Evolutionary conservation across 2,797 vertebrate genomes (phyloP), one percentile per base, ranked within the genome.

Genomic region (Urosaurus nigricauda): DNA sequence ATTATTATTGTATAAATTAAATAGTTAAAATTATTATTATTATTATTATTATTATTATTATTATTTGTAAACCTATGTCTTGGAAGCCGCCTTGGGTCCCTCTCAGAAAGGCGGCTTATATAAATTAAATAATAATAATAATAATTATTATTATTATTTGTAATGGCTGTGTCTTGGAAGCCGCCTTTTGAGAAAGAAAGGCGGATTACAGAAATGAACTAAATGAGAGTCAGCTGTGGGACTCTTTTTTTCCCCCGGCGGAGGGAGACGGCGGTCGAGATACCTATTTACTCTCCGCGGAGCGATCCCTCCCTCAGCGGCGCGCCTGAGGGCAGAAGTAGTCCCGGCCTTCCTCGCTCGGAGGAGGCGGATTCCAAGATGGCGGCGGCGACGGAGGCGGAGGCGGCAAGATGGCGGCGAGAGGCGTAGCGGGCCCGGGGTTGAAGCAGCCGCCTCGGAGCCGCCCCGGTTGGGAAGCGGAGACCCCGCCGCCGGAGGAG

Each of bases 341-440:
- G 86, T 75, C 79, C 90, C 90, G 90, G 86, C 68, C 85, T 81
- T 63, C 56, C n/a, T n/a, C n/a, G n/a, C n/a, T n/a, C n/a, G n/a
- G 5, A 56, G 47, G 83, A 81, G 83, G 32, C 37, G 40, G 77
- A 21, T 56, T 47, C 40, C 79, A 91, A 91, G 83, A 91, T 91
- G 90, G 90, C 90, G 89, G 86, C 86, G 90, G 71, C 37, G 79
- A 24, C 21, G 86, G 86, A 87, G 89, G 68, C 8, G 83, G 78
- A 78, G 86, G 47, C 8, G 47, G 47, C 47, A 51, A 51, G 9
- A 51, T 75, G 63, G 63, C 60, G 14, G 83, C 71, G 58, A 58
- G 14, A 35, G 24, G 11, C 79, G 65, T 60, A 8, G 68, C 32
- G 68, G 68, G 83, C 37, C 12, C 29, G 80, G 16, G 65, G 1